phyloP scores from a whole-genome alignment of 2,888 invertebrate species.

The Hoplodrina ambigua region DNA sequence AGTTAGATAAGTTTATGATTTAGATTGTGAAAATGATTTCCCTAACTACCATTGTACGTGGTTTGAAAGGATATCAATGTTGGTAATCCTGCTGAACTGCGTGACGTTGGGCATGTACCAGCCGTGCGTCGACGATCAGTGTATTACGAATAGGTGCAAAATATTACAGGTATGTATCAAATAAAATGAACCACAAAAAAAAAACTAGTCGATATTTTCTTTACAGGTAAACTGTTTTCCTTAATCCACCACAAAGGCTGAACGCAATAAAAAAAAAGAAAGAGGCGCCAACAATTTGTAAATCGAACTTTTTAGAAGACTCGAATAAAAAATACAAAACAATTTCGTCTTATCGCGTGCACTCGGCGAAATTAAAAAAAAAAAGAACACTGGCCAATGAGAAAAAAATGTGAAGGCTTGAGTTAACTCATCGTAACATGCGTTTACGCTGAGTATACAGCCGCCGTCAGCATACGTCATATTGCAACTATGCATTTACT shows the following conservation, averaged over 20 bases:
- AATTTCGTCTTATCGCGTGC: conserved; percentile 42
- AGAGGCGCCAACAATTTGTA: background rate
- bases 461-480: too few relatives aligned
- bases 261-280: conserved; percentile 14
- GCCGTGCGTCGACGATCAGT: conserved; percentile 98
- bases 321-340: conserved; percentile 23
- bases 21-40: conserved; percentile 74
- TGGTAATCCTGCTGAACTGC: conserved; percentile 99
- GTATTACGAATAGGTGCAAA: conserved; percentile 96
- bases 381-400: conserved; percentile 46
- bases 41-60: conserved; percentile 94
- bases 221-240: background rate
- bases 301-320: conserved; percentile 19
- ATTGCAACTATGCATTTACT: too few relatives aligned
- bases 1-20: background rate
- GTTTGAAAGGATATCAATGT: conserved; percentile 99
- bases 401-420: conserved; percentile 32
- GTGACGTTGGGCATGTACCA: conserved; percentile 99
- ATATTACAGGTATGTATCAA: conserved; percentile 94
- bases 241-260: background rate
- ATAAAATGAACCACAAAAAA: background rate
- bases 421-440: too few relatives aligned
- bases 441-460: too few relatives aligned
- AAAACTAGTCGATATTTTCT: background rate
- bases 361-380: conserved; percentile 49